These are phyloP conservation scores for Drosophila neutralis DNA, from an alignment of 2,888 invertebrate species.

Conservation along the genomic window DNA sequence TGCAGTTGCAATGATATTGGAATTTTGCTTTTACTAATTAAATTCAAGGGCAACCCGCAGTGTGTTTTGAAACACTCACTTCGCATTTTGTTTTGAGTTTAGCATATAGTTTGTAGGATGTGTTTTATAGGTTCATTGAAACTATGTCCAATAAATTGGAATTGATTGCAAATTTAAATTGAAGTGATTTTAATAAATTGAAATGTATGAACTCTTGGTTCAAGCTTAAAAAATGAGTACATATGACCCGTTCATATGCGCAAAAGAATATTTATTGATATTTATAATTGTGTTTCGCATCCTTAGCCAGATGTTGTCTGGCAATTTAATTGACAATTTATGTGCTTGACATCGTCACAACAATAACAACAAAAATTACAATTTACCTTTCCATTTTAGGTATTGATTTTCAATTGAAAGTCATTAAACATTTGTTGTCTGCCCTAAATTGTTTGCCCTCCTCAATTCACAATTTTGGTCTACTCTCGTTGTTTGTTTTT, in stretches of 20 bases:
- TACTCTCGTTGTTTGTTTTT: constrained; percentile 51
- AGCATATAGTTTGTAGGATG: neutral
- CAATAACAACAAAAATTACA: constrained; percentile 6
- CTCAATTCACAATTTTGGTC: constrained; percentile 38
- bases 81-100: neutral
- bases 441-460: constrained; percentile 22
- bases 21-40: neutral
- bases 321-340: constrained; percentile 46
- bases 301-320: constrained; percentile 12
- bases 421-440: constrained; percentile 33
- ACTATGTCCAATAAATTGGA: neutral
- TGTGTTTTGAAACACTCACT: neutral
- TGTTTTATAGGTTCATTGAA: neutral
- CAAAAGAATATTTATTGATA: neutral
- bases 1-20: neutral
- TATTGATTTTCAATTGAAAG: constrained; percentile 35
- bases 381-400: constrained; percentile 20
- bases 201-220: neutral
- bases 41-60: neutral
- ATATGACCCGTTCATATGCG: neutral
- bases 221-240: neutral
- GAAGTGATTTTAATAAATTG: neutral
- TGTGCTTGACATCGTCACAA: neutral
- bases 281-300: neutral
- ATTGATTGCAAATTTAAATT: neutral